Percentiles rank a stretch among this genome's conserved stretches.
Conservation (phyloP, 2,797 vertebrate genomes). For the Cyprinella venusta region DNA sequence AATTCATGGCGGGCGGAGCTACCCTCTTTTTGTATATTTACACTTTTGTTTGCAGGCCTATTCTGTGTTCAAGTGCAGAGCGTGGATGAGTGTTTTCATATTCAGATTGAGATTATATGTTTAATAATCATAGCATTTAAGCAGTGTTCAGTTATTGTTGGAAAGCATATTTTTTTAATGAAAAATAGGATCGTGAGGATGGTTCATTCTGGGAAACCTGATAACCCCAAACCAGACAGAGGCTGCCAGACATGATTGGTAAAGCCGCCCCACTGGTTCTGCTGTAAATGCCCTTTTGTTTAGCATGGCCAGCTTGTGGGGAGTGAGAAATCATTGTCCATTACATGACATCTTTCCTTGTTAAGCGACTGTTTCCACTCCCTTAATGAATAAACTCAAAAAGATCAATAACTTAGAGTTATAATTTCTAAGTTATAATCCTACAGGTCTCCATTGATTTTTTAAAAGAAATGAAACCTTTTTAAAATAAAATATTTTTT, state of each 20-base stretch:
- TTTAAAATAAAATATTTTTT: background rate
- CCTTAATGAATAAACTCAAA: background rate
- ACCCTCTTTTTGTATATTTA: conserved; percentile 1
- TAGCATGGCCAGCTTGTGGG: conserved; percentile 15
- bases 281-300: conserved; percentile 16
- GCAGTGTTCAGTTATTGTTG: background rate
- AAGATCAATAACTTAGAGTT: too few species aligned
- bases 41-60: background rate
- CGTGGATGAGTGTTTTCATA: background rate
- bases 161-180: background rate
- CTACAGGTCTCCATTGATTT: background rate
- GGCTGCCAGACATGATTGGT: background rate
- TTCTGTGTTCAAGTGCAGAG: background rate
- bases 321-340: conserved; percentile 6
- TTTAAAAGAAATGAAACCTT: background rate
- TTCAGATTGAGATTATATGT: conserved; percentile 1
- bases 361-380: background rate
- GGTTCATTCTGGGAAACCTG: background rate
- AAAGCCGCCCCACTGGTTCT: conserved; percentile 2
- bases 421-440: background rate
- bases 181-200: background rate
- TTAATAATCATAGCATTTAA: conserved; percentile 10
- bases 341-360: conserved; percentile 1
- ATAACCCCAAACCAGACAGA: background rate
- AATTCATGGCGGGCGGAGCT: background rate